Evolutionary conservation across 2,113 vertebrate genomes (phyloP), one percentile per base, ranked within the genome.

Genomic region (Petrocephalus zakoni): DNA sequence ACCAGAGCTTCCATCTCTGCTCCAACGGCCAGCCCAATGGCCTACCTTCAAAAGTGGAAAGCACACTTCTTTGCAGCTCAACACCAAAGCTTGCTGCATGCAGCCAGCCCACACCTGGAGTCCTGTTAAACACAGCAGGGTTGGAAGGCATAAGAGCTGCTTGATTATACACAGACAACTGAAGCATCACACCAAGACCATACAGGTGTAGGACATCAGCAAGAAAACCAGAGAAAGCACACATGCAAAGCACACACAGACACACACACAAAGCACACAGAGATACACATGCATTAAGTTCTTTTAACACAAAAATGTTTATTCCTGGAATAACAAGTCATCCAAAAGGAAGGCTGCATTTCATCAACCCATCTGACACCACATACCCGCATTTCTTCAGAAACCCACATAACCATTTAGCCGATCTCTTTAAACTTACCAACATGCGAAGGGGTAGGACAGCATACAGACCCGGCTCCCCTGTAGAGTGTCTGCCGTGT

Each of bases 381-480:
- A 81, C 42, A 25, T 52, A n/a, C 82, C 42, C 1, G 0, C 8
- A 51, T 84, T 51, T 49, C 82, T 84, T 21, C 47, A 13, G 42
- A 84, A 49, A 49, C 82, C 82, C 8, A 49, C 10, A 49, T 13
- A 46, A 49, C 17, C 22, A 0, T 29, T 37, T 75, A 22, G 46
- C 22, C 11, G 22, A 51, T 46, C n/a, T 51, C 8, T 22, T 10
- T 13, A 83, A 82, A 52, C 58, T 89, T 89, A 89, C 88, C 88
- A 37, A 42, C 83, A 64, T 15, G 55, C 19, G 21, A 55, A 55
- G 83, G 25, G 17, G 83, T 19, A 47, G 11, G 11, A 51, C 46
- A 52, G 21, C 29, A 72, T 37, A 49, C 83, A 72, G 37, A 61
- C 53, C 34, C 19, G 21, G 19, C 86, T 87, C 22, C 72, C 51